Conservation (phyloP, 2,888 invertebrate genomes). For the Clivina fossor region DNA sequence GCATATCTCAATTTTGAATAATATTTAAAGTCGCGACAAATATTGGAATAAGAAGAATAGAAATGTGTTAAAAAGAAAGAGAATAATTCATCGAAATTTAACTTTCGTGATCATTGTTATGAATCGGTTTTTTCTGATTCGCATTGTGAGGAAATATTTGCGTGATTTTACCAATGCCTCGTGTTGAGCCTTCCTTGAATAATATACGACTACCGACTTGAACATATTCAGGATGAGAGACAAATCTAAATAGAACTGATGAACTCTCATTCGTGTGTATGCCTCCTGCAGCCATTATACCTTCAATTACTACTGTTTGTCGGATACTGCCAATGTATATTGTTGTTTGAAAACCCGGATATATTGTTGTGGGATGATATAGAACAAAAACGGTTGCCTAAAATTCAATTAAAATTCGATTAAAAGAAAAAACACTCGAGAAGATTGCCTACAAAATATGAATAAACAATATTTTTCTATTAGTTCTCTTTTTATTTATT, state of each 20-base stretch:
- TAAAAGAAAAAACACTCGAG: constrained; percentile 40
- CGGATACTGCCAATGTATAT: constrained; percentile 94
- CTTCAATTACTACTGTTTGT: constrained; percentile 90
- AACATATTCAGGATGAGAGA: constrained; percentile 87
- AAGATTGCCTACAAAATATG: too few species aligned
- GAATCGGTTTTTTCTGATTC: constrained; percentile 1
- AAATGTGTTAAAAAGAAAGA: too few species aligned
- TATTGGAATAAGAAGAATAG: too few species aligned
- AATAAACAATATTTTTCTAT: too few species aligned
- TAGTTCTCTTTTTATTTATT: too few species aligned
- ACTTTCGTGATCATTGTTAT: constrained; percentile 11
- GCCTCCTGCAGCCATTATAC: constrained; percentile 65
- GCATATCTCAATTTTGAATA: too few species aligned
- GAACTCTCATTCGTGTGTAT: constrained; percentile 83
- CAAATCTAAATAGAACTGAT: constrained; percentile 85
- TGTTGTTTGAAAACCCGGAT: constrained; percentile 85
- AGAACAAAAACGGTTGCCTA: constrained; percentile 87
- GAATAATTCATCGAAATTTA: too few species aligned
- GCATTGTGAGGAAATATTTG: constrained; percentile 67
- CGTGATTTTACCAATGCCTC: constrained; percentile 83
- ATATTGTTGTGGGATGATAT: constrained; percentile 83
- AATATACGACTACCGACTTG: constrained; percentile 75
- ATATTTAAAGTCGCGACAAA: too few species aligned
- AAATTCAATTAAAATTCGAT: too few species aligned
- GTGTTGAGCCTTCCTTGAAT: constrained; percentile 81